Conservation (phyloP, 1,140 invertebrate genomes). For the Lordiphosa stackelbergi region DNA sequence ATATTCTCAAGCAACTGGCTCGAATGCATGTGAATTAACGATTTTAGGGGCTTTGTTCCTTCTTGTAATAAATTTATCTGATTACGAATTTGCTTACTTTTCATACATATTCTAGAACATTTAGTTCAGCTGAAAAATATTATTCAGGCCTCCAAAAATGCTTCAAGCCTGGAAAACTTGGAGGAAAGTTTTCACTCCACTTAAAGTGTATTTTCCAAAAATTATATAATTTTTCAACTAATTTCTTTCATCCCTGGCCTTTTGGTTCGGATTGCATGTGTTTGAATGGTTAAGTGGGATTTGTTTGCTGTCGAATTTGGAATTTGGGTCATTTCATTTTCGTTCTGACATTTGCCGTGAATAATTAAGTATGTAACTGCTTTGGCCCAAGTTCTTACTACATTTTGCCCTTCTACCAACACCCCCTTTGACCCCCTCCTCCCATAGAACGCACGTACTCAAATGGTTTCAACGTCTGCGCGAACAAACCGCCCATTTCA, state of each 20-base stretch:
- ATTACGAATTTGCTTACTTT: background rate
- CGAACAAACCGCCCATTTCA: slow-evolving; percentile 52
- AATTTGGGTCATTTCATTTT: slow-evolving; percentile 48
- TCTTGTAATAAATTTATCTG: background rate
- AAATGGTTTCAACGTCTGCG: slow-evolving; percentile 66
- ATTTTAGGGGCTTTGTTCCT: no score
- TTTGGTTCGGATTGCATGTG: slow-evolving; percentile 36
- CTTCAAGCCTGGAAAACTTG: no score
- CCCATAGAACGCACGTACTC: slow-evolving; percentile 48
- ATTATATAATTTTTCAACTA: slow-evolving; percentile 1
- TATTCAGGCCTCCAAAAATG: no score
- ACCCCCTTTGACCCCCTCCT: background rate
- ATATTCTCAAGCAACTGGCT: background rate
- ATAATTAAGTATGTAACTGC: slow-evolving; percentile 49
- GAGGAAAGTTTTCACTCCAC: no score
- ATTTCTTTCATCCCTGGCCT: slow-evolving; percentile 1
- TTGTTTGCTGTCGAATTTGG: slow-evolving; percentile 44
- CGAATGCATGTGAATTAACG: no score
- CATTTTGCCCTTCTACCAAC: slow-evolving; percentile 3
- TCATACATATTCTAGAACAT: background rate
- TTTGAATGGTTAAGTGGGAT: slow-evolving; percentile 40
- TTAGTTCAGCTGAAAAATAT: no score
- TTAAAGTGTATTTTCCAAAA: background rate
- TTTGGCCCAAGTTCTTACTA: slow-evolving; percentile 4
- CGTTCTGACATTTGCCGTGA: slow-evolving; percentile 49